Base-by-base conservation (phyloP, 2,888 invertebrate species). In the Cabera pusaria region DNA sequence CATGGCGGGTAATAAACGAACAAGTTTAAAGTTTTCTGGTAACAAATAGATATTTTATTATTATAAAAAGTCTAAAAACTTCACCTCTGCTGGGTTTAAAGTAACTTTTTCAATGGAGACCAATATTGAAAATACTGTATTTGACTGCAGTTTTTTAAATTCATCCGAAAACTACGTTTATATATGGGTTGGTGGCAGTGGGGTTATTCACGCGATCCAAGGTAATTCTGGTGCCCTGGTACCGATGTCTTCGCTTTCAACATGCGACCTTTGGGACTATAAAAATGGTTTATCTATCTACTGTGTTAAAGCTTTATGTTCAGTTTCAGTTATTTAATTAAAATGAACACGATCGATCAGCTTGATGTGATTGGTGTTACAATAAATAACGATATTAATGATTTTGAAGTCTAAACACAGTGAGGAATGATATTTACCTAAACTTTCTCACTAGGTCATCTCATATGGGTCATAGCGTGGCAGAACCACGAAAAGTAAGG, bases 181-280 rank as follows among this genome's bases (percentile, higher is more conserved):
- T 52, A 52, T 52, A 34, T 47, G 26, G 27, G 24, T 40, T 44
- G 19, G 23, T 33, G 19, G 33, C 22, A 17, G 34, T 33, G 33
- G 22, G 42, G 64, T 49, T 46, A 54, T 71, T 72, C 83, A 85
- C 84, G 85, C 82, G 62, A 84, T 59, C 72, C 71, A 64, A 65
- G 47, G 69, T 51, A 72, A 67, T 72, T 79, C 77, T 74, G 81
- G 80, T 68, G 72, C 80, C 77, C 71, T 68, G 69, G 67, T 52
- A 78, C 75, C 69, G 66, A 65, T 65, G 58, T 64, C 68, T 56
- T 59, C 58, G 66, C 67, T 63, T 64, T 65, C 50, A 67, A 73
- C 85, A 84, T 83, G 85, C 84, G 81, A 84, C 75, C 73, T 77
- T 68, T 61, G 55, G 49, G 53, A 59, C 56, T 54, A 71, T 75